Evolutionary conservation across 2,888 invertebrate genomes (phyloP).

Genomic region (Trachelus troglodyta): DNA sequence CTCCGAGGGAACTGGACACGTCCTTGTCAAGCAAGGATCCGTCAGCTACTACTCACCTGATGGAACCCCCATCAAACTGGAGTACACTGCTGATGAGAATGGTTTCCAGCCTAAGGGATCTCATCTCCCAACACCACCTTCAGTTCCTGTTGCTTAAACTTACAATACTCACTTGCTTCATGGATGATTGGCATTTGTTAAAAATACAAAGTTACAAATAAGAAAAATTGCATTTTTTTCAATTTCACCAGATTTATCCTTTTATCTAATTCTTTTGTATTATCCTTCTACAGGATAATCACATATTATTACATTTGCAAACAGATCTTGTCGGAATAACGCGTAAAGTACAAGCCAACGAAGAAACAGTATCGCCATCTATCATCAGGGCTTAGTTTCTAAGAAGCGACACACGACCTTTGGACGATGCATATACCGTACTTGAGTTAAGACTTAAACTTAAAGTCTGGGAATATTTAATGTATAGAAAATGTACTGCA

Average conservation of each 20-base stretch:
- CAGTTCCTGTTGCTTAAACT: background rate
- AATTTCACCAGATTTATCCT: background rate
- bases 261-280: background rate
- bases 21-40: conserved; percentile 40
- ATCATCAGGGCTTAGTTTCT: background rate
- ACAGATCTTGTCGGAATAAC: background rate
- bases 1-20: conserved; percentile 28
- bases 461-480: background rate
- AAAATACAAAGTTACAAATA: background rate
- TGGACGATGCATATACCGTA: background rate
- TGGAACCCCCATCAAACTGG: conserved; percentile 32
- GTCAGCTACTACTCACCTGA: conserved; percentile 38
- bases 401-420: background rate
- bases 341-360: background rate
- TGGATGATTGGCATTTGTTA: background rate
- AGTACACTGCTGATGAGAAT: conserved; percentile 35
- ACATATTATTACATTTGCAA: background rate
- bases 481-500: background rate
- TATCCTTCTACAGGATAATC: background rate
- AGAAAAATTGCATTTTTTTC: background rate
- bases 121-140: conserved; percentile 27
- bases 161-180: background rate
- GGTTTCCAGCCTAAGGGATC: conserved; percentile 32
- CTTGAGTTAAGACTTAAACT: background rate
- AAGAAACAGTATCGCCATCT: background rate